Conservation (phyloP, 2,797 vertebrate genomes). For the Sardinella longiceps region DNA sequence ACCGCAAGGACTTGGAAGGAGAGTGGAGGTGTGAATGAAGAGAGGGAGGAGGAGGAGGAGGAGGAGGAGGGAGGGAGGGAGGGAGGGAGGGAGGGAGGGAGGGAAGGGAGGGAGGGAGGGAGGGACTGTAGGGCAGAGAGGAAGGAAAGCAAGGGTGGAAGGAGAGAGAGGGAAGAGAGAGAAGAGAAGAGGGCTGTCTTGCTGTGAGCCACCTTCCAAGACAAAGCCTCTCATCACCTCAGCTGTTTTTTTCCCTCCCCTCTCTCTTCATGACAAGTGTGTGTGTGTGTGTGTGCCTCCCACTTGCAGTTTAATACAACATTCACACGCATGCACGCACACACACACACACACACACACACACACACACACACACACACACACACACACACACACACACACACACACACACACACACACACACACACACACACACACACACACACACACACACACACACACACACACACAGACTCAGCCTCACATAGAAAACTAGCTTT, state of each 20-base stretch:
- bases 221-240: constrained; percentile 46
- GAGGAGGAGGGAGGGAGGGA: constrained; percentile 32
- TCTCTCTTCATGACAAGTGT: background rate
- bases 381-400: constrained; percentile 12
- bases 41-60: constrained; percentile 24
- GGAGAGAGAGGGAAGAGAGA: background rate
- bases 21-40: constrained; percentile 33
- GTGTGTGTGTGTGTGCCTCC: constrained; percentile 9
- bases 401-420: constrained; percentile 7
- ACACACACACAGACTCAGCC: too few species aligned
- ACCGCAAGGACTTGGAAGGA: background rate
- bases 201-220: constrained; percentile 47
- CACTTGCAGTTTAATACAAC: constrained; percentile 2
- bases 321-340: background rate
- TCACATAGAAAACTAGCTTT: too few species aligned
- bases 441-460: too few species aligned
- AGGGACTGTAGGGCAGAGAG: background rate
- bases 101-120: background rate
- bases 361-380: constrained; percentile 2
- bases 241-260: constrained; percentile 25
- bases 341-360: constrained; percentile 19
- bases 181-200: constrained; percentile 32
- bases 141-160: background rate
- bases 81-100: constrained; percentile 15
- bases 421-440: too few species aligned